Evolutionary conservation across 2,797 vertebrate species (phyloP), one percentile per base, ranked within the genome.

Genomic region (Phoxinus dragarum): DNA sequence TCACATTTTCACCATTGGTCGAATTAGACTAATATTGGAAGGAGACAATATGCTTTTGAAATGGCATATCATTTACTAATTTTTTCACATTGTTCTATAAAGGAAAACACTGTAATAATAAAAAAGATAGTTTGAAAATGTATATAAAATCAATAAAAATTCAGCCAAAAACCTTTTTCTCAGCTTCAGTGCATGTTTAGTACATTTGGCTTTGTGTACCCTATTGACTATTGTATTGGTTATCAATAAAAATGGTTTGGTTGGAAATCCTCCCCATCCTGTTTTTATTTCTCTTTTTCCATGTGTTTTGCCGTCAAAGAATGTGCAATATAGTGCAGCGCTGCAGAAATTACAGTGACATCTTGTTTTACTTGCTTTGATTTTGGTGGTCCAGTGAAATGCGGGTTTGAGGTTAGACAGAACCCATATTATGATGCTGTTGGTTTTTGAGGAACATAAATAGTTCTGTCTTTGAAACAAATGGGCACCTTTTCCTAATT

Each of bases 331-430:
- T 7, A 17, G 27, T 66, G 27, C 27, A 64, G 27, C 2, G 5
- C 61, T 31, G 69, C 27, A 16, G 81, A 82, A 47, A 61, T 61
- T 10, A 34, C 38, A 17, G 27, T 7, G 4, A 34, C 54, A 73
- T 82, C 38, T 82, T 34, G 54, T 73, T 82, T 73, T 12, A 82
- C 27, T 82, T 47, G 40, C 54, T 73, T 47, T 82, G 61, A 56
- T 82, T 56, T 21, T 44, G 40, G 54, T 75, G 71, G 31, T 52
- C 42, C 21, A 66, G 31, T 27, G 38, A 74, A 82, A 66, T 52
- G 56, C 19, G 59, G 17, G 16, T 44, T 83, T 75, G 40, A 72
- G 16, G 3, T 44, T 59, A 44, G 16, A 72, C n/a, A 38, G 5
- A 42, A 64, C 17, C 19, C 54, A 9, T 34, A 38, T 66, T 36